These are phyloP conservation scores for Sus cebifrons DNA, from an alignment of 2,797 vertebrate species.

Conservation along the genomic window DNA sequence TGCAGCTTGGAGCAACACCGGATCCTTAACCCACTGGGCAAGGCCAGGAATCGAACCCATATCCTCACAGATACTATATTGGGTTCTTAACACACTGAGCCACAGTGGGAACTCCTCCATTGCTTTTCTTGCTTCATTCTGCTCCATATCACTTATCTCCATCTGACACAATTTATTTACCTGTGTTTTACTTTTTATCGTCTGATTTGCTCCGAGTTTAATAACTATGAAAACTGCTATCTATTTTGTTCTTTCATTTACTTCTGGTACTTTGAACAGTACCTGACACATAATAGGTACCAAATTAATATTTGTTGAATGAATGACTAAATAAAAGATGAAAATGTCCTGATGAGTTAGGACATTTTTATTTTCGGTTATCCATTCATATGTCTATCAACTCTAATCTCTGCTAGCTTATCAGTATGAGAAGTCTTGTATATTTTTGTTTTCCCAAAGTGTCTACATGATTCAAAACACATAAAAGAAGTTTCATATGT, in stretches of 20 bases:
- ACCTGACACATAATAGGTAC: not conserved
- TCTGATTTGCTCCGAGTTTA: not conserved
- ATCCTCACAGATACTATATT: too few species aligned
- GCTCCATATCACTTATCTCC: not conserved
- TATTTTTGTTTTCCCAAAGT: not conserved
- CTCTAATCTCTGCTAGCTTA: not conserved
- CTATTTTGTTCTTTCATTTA: not conserved
- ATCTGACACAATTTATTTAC: not conserved
- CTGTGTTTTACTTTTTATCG: not conserved
- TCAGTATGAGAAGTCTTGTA: not conserved
- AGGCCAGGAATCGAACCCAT: too few species aligned
- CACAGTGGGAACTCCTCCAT: too few species aligned
- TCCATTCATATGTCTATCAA: not conserved
- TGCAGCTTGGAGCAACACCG: too few species aligned
- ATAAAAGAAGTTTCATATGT: not conserved
- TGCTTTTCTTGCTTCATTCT: not conserved
- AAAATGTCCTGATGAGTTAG: not conserved
- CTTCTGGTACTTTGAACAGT: not conserved
- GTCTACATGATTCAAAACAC: not conserved
- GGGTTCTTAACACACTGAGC: too few species aligned
- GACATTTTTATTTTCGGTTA: not conserved
- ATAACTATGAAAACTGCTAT: not conserved
- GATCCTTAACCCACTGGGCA: too few species aligned
- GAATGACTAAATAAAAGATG: not conserved
- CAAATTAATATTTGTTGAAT: conserved; percentile 37